Evolutionary conservation across 2,888 invertebrate genomes (phyloP).

Genomic region (Eumerus sabulonum): DNA sequence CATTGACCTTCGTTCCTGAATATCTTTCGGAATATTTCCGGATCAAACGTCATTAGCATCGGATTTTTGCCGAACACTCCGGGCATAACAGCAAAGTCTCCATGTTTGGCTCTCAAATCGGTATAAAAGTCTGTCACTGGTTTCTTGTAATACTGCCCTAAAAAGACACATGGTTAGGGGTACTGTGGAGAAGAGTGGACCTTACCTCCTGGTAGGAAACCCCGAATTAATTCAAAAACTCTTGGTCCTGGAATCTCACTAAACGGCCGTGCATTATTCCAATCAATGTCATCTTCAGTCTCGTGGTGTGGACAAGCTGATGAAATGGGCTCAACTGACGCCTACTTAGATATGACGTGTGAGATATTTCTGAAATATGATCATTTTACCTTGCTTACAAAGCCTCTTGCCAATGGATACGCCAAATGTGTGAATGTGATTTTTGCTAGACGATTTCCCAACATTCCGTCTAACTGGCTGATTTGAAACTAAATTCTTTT

Average conservation of each 20-base stretch:
- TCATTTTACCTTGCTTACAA: neutral
- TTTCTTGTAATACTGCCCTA: slow-evolving; percentile 54
- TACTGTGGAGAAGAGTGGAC: neutral
- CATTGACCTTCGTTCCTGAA: slow-evolving; percentile 69
- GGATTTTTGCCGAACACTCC: slow-evolving; percentile 73
- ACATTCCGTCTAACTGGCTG: neutral
- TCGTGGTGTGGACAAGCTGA: neutral
- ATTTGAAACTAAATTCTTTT: neutral
- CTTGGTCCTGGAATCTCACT: slow-evolving; percentile 73
- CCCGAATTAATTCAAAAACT: slow-evolving; percentile 70
- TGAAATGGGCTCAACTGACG: no score
- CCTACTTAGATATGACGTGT: no score
- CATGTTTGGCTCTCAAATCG: slow-evolving; percentile 72
- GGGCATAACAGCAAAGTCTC: slow-evolving; percentile 76
- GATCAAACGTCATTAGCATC: slow-evolving; percentile 74
- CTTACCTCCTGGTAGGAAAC: slow-evolving; percentile 72
- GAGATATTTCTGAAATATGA: neutral
- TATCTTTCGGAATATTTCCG: slow-evolving; percentile 79
- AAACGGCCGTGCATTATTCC: slow-evolving; percentile 72
- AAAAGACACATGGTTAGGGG: no score
- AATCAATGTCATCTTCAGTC: slow-evolving; percentile 1
- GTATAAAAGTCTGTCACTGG: slow-evolving; percentile 23
- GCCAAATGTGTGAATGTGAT: neutral
- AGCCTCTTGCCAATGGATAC: no score
- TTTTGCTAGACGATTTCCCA: neutral